A percentile compares a stretch with the other conserved stretches of the same genome.
phyloP scores from a whole-genome alignment of 2,797 vertebrate genomes.

The Gambusia yucatana region DNA sequence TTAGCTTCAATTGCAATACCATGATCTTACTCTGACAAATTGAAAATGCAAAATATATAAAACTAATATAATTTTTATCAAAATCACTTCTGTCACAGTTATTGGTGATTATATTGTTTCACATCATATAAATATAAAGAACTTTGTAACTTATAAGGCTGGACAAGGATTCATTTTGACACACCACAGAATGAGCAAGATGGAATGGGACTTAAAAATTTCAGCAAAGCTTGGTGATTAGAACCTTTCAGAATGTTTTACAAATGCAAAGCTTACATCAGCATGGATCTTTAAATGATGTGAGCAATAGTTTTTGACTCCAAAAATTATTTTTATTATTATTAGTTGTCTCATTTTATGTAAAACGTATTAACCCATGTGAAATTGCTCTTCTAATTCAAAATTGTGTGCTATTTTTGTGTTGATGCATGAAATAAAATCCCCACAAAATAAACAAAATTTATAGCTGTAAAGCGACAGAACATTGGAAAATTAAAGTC shows the following conservation, averaged over 20 bases:
- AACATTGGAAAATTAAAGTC: background rate
- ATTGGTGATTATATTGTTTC: background rate
- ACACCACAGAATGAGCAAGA: background rate
- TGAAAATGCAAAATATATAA: background rate
- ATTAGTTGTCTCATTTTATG: background rate
- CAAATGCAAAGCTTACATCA: background rate
- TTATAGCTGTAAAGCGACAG: background rate
- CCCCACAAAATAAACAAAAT: background rate
- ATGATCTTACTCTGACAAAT: background rate
- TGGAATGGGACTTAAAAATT: background rate
- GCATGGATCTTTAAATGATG: background rate
- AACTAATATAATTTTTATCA: background rate
- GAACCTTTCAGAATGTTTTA: background rate
- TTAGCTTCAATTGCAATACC: background rate
- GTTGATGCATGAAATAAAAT: background rate
- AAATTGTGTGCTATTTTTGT: background rate
- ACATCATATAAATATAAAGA: background rate
- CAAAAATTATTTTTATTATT: background rate
- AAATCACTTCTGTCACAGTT: background rate
- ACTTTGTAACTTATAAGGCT: background rate
- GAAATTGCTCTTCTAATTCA: background rate
- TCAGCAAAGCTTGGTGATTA: background rate
- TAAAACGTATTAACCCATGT: background rate
- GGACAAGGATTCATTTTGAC: too few relatives aligned
- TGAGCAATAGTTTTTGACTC: background rate